These are phyloP conservation scores for Delphinus delphis DNA, from an alignment of 2,113 vertebrate genomes.

Conservation along the genomic window DNA sequence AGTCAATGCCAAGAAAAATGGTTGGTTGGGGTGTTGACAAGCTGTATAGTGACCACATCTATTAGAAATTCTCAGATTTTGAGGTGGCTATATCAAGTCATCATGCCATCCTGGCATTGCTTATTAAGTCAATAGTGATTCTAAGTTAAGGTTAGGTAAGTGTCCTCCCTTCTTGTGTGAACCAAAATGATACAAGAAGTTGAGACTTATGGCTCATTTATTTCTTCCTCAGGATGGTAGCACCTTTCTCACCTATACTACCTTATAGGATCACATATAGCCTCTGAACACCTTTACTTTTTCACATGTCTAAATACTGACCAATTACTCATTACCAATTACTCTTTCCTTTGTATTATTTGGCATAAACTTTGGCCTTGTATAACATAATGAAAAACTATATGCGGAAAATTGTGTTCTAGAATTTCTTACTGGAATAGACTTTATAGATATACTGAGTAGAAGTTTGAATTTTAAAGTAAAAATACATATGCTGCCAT, in stretches of 20 bases:
- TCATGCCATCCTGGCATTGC: neutral
- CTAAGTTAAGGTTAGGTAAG: neutral
- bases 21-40: neutral
- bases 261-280: neutral
- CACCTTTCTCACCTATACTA: neutral
- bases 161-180: neutral
- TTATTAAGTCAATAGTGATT: neutral
- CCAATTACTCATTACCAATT: neutral
- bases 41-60: neutral
- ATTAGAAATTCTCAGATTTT: neutral
- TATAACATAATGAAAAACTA: neutral
- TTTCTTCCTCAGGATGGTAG: neutral
- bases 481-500: neutral
- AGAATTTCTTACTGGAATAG: neutral
- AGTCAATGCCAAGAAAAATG: neutral
- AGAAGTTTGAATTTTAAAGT: constrained; percentile 13
- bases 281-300: neutral
- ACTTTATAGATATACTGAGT: neutral
- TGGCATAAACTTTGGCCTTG: neutral
- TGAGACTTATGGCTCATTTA: neutral
- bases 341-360: neutral
- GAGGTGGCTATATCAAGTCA: neutral
- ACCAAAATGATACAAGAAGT: neutral
- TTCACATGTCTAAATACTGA: neutral
- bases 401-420: neutral